Evolutionary conservation across 2,888 invertebrate species (phyloP), one percentile per base, ranked within the genome.

Genomic region (Eulithis testata): DNA sequence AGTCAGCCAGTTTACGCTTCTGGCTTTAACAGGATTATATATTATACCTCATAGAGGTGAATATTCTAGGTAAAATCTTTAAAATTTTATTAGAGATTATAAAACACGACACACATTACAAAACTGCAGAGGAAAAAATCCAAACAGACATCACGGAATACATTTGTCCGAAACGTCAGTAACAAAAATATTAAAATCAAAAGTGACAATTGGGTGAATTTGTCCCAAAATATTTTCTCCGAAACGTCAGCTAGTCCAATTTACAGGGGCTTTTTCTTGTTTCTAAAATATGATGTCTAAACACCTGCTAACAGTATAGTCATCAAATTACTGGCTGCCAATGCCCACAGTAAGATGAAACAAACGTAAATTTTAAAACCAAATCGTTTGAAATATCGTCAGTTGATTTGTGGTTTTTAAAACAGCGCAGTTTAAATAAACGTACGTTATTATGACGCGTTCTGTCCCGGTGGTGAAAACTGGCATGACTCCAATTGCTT

Each of bases 401-500:
- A 63, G 56, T 65, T 73, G 73, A 78, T 76, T 78, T 76, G 77
- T 76, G 73, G 73, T 76, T 80, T 71, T 77, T 75, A 75, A 81
- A 81, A 79, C 77, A 75, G 76, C 69, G 63, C 71, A 73, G 75
- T 77, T 69, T 82, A 85, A 87, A 85, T 85, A 85, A 77, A 81
- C 78, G 75, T 66, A 75, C 76, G 80, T 82, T 77, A 81, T 80
- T 83, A 79, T 79, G 78, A 77, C 73, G 69, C 76, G 65, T 65
- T 72, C 76, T 82, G 77, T 82, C 84, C 85, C 86, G 82, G 80
- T 81, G 73, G 77, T 72, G 72, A 79, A 77, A 77, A 71, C 83
- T 90, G 90, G 88, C 88, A 53, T 21, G 1, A 5, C 9, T 81
- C 88, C 89, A 87, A 79, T 57, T 50, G 71, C 75, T 73, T 49